A percentile compares a stretch with the other conserved stretches of the same genome.
phyloP scores from a whole-genome alignment of 2,113 vertebrate genomes.

The Nannobrachium achirus region DNA sequence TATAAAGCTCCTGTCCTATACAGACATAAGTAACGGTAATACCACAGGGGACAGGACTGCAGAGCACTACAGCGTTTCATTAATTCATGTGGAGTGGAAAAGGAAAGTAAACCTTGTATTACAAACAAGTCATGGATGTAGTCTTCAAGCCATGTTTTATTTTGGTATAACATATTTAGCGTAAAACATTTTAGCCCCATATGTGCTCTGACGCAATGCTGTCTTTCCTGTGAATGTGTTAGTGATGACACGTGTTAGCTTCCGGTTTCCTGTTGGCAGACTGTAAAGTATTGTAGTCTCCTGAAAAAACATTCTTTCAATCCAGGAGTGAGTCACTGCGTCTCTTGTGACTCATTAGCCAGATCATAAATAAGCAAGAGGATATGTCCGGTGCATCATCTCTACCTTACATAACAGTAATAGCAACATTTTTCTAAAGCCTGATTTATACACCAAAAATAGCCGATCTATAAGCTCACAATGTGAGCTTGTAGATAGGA shows the following conservation, averaged over 20 bases:
- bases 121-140: constrained; percentile 20
- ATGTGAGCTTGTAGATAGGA: too few species aligned
- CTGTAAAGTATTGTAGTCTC: constrained; percentile 38
- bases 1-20: constrained; percentile 26
- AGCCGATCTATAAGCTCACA: too few species aligned
- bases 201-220: constrained; percentile 1
- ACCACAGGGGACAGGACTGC: background rate
- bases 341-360: constrained; percentile 32
- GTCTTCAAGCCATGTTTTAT: constrained; percentile 16
- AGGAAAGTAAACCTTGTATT: constrained; percentile 34
- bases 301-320: constrained; percentile 5
- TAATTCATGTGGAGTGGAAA: constrained; percentile 57
- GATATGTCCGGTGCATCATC: constrained; percentile 4
- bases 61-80: constrained; percentile 56
- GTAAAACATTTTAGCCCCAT: background rate
- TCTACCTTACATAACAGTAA: constrained; percentile 1
- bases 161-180: constrained; percentile 20
- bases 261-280: constrained; percentile 33
- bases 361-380: constrained; percentile 26
- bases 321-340: constrained; percentile 34
- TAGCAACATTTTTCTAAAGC: background rate
- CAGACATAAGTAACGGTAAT: constrained; percentile 36
- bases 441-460: too few species aligned
- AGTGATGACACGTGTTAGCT: constrained; percentile 37
- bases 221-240: background rate